Evolutionary conservation across 2,797 vertebrate genomes (phyloP).

Genomic region (Acomys russatus): DNA sequence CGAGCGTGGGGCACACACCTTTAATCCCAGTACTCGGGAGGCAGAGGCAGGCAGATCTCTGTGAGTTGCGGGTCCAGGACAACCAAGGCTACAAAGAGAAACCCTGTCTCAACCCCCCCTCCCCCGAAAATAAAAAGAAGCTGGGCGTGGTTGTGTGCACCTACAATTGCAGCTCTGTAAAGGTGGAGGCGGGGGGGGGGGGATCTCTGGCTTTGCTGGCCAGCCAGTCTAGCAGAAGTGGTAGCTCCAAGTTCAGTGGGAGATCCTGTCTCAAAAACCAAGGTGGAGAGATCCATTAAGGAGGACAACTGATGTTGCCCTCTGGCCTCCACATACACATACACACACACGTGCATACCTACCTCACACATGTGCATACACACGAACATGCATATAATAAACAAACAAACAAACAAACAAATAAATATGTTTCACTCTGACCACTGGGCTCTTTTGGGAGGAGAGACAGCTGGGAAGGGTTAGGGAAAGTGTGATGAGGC

Average conservation of each 20-base stretch:
- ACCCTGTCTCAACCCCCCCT: too few species aligned
- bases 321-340: background rate
- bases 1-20: background rate
- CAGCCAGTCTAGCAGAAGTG: background rate
- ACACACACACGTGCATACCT: background rate
- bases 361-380: background rate
- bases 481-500: background rate
- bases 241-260: background rate
- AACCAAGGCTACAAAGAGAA: too few species aligned
- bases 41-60: background rate
- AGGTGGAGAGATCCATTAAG: background rate
- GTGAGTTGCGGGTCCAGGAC: background rate
- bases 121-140: too few species aligned
- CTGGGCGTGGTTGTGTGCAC: background rate
- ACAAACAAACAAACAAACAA: background rate
- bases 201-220: background rate
- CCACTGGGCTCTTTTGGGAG: background rate
- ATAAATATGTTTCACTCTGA: background rate
- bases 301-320: background rate
- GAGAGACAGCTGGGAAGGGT: background rate
- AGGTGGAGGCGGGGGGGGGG: background rate
- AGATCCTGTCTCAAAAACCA: background rate
- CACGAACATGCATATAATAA: background rate
- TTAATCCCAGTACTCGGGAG: background rate
- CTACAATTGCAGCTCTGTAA: background rate